Evolutionary conservation across 2,113 vertebrate species (phyloP).

Genomic region (Pangasianodon hypophthalmus): DNA sequence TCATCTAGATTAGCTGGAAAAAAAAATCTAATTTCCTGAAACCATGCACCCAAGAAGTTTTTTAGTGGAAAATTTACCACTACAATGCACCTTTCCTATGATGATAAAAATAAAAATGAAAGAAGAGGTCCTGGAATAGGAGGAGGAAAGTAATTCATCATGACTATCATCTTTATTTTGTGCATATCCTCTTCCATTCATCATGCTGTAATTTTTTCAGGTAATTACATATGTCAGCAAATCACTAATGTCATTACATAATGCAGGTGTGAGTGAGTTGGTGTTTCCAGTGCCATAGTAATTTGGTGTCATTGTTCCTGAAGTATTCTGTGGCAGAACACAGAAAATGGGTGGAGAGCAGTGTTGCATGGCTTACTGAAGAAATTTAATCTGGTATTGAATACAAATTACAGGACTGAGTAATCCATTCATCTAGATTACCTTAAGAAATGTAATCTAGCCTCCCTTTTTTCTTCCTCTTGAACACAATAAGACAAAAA

Average conservation of each 20-base stretch:
- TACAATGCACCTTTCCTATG: neutral
- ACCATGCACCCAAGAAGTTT: neutral
- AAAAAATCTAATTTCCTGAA: slow-evolving; percentile 13
- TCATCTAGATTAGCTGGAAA: neutral
- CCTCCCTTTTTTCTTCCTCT: neutral
- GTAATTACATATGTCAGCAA: neutral
- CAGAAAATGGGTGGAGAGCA: neutral
- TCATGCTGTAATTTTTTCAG: slow-evolving; percentile 3
- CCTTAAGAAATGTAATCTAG: neutral
- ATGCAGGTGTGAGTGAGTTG: neutral
- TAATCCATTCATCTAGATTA: neutral
- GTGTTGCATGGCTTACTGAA: neutral
- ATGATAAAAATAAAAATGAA: neutral
- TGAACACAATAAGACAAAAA: neutral
- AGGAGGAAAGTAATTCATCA: neutral
- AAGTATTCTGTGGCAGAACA: neutral
- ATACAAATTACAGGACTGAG: neutral
- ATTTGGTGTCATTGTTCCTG: neutral
- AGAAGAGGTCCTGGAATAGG: neutral
- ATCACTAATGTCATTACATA: neutral
- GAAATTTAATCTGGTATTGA: neutral
- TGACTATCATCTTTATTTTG: neutral
- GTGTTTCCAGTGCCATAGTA: neutral
- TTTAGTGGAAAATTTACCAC: neutral
- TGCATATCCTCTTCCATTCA: neutral